Evolutionary conservation across 1,140 invertebrate genomes (phyloP), one percentile per base, ranked within the genome.

Genomic region (Bemisia tabaci): DNA sequence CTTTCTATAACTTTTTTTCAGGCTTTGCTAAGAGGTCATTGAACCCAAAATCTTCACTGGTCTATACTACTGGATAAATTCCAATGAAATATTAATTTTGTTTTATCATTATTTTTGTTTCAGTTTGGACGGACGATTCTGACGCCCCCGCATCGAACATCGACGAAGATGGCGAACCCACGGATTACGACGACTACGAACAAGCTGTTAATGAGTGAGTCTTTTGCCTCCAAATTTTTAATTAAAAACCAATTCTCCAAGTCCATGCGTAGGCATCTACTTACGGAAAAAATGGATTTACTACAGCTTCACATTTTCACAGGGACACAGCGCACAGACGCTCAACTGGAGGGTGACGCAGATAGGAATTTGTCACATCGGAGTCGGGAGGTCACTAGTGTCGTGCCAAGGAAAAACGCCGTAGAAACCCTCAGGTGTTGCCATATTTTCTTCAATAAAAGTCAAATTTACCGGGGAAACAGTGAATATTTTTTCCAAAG

Each of bases 171-270:
- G 67, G 65, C 26, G 68, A 68, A 61, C 68, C 62, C 62, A 64
- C 62, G 61, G 69, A 67, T 33, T 69, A 61, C 23, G 66, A 70
- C 12, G 70, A 70, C 26, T 70, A 70, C 60, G 70, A 70, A 23
- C 58, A 67, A 22, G 63, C 66, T 0, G 66, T 63, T 2, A 70
- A 70, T 63, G 68, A 65, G 27, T 70, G 33, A 48, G 62, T 59
- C 9, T 17, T 39, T 58, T 68, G 67, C 26, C 62, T 59, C 58
- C 67, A 60, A 63, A n/a, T 12, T 26, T 22, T 33, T 23, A 39
- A 21, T 26, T 39, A 9, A 23, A 21, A 26, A 61, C 39, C 33
- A 25, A 58, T 60, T 39, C n/a, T 61, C 23, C 48, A 39, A 0
- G 27, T 62, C 63, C 63, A 58, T 1, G 2, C 59, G 27, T 24